Conservation (phyloP, 2,113 vertebrate species). For the Nibea albiflora region DNA sequence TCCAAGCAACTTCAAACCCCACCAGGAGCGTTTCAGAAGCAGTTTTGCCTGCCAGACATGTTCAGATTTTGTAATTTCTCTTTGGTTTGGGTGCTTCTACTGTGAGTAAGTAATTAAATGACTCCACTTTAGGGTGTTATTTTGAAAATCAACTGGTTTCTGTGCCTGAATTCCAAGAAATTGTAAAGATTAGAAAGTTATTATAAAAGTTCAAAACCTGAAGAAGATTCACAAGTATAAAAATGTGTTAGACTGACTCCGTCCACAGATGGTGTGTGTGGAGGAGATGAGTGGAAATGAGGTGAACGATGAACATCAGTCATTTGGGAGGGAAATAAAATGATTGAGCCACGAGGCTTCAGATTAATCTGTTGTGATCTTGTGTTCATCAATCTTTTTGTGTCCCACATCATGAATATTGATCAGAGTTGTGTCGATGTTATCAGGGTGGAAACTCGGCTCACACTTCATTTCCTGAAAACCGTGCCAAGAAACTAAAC, state of each 20-base stretch:
- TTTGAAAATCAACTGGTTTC: too few relatives aligned
- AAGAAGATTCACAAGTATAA: neutral
- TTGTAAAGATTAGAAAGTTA: neutral
- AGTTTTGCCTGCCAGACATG: too few relatives aligned
- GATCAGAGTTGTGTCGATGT: slow-evolving; percentile 24
- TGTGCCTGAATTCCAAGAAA: neutral
- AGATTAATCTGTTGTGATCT: slow-evolving; percentile 7
- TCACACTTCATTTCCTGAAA: slow-evolving; percentile 54
- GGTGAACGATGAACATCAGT: neutral
- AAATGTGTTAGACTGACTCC: neutral
- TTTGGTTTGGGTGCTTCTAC: too few relatives aligned
- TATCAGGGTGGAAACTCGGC: slow-evolving; percentile 9
- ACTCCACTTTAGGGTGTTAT: too few relatives aligned
- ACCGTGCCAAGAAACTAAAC: slow-evolving; percentile 30
- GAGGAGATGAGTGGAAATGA: neutral
- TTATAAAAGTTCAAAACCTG: neutral
- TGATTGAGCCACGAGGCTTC: neutral
- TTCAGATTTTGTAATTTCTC: too few relatives aligned
- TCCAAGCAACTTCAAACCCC: too few relatives aligned
- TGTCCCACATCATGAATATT: slow-evolving; percentile 38
- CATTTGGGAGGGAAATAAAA: neutral
- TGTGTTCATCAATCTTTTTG: neutral
- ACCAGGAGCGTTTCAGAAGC: too few relatives aligned
- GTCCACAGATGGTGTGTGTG: neutral
- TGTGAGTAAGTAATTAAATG: too few relatives aligned